phyloP scores from a whole-genome alignment of 2,888 invertebrate genomes.

The Paralinhomoeus sp. region DNA sequence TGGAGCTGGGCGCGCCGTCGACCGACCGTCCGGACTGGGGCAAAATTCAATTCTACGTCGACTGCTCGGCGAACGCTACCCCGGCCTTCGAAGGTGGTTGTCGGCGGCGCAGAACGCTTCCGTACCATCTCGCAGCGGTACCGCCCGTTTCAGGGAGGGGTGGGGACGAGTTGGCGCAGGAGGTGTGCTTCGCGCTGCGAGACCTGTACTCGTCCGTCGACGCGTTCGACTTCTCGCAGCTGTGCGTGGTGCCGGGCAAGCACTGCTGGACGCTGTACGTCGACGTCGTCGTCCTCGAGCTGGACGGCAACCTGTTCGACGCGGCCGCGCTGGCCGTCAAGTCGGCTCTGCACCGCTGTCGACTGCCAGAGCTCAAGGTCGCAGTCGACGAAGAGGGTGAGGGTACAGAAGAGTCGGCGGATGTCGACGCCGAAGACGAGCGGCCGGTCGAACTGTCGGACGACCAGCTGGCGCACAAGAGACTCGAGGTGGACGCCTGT shows the following conservation, averaged over 20 bases:
- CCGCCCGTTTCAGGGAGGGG: conserved; percentile 37
- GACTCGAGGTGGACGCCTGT: no score
- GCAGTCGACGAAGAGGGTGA: no score
- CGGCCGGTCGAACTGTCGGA: no score
- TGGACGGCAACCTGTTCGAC: conserved; percentile 52
- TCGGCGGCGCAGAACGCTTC: not conserved
- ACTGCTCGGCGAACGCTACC: conserved; percentile 89
- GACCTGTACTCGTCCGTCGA: conserved; percentile 40
- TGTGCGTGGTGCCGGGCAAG: conserved; percentile 58
- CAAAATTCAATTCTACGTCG: conserved; percentile 79
- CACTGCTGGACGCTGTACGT: conserved; percentile 85
- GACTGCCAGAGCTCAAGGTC: no score
- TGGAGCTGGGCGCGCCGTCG: not conserved
- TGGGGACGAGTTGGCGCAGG: conserved; percentile 65
- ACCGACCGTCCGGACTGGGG: conserved; percentile 47
- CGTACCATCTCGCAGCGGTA: no score
- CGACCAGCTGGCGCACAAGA: no score
- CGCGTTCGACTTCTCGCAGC: conserved; percentile 23
- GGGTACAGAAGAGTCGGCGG: no score
- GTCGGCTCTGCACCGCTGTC: conserved; percentile 41
- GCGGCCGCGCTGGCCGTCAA: conserved; percentile 78
- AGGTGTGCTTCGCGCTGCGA: conserved; percentile 53
- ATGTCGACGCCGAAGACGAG: no score
- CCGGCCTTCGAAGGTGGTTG: conserved; percentile 67
- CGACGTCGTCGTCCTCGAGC: conserved; percentile 50